These are phyloP conservation scores for Diarsia dahlii DNA, from an alignment of 2,888 invertebrate genomes.

Conservation along the genomic window DNA sequence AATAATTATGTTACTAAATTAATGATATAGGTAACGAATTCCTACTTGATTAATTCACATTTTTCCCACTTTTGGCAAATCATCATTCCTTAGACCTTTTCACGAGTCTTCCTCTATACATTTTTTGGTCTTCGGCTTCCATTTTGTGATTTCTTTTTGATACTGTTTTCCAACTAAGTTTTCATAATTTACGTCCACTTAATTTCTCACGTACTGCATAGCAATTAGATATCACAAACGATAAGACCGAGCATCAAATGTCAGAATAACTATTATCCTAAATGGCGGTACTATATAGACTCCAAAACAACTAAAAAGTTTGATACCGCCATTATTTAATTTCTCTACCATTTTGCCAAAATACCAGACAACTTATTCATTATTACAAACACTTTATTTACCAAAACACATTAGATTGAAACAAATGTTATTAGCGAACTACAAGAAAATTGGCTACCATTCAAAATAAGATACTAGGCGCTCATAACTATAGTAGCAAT, in stretches of 20 bases:
- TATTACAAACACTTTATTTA: conserved; percentile 36
- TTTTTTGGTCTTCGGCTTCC: no score
- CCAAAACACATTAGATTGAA: conserved; percentile 52
- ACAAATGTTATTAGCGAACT: conserved; percentile 50
- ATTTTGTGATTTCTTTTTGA: no score
- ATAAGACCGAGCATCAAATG: no score
- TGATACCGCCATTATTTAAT: background rate
- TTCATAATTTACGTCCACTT: background rate
- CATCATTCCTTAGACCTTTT: no score
- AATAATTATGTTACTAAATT: no score
- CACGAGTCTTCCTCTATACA: no score
- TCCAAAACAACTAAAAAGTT: background rate
- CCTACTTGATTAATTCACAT: no score
- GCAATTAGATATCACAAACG: background rate
- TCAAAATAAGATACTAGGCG: conserved; percentile 61
- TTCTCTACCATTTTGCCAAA: background rate
- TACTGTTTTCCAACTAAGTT: background rate
- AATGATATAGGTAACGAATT: no score
- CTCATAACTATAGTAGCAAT: conserved; percentile 57
- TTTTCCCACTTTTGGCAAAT: no score
- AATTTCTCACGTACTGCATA: background rate
- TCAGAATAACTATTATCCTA: background rate
- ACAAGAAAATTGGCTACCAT: conserved; percentile 59
- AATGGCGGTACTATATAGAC: background rate
- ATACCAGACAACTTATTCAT: conserved; percentile 10